A percentile compares a stretch with the other conserved stretches of the same genome.
phyloP scores from a whole-genome alignment of 1,140 invertebrate genomes.

The Drosophila melanogaster region DNA sequence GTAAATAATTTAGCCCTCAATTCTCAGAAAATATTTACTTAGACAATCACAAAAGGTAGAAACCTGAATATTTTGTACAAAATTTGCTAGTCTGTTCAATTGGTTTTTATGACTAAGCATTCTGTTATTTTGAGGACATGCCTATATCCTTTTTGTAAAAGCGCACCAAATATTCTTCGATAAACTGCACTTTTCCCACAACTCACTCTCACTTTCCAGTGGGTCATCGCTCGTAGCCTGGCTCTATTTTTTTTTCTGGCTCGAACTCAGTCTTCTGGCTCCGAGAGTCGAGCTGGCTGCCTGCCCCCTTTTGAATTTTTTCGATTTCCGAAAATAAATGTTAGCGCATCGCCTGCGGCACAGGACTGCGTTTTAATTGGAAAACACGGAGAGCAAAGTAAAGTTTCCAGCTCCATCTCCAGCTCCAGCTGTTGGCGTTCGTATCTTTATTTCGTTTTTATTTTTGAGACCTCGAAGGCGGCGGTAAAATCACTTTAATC shows the following conservation, averaged over 20 bases:
- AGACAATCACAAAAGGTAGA: too few species aligned
- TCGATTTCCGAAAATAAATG: constrained; percentile 83
- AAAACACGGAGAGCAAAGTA: constrained; percentile 46
- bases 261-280: constrained; percentile 3
- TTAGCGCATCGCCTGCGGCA: constrained; percentile 42
- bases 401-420: constrained; percentile 27
- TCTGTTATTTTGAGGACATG: too few species aligned
- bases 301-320: constrained; percentile 43
- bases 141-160: neutral
- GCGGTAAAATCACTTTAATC: constrained; percentile 75
- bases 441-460: constrained; percentile 10
- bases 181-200: constrained; percentile 5
- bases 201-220: constrained; percentile 63
- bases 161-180: constrained; percentile 30
- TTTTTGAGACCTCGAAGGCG: constrained; percentile 32
- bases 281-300: constrained; percentile 1
- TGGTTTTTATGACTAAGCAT: too few species aligned
- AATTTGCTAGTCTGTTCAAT: too few species aligned
- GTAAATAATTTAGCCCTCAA: too few species aligned
- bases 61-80: too few species aligned
- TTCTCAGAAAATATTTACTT: too few species aligned
- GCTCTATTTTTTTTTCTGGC: neutral
- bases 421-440: constrained; percentile 46
- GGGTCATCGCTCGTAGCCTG: constrained; percentile 6
- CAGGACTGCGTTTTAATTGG: constrained; percentile 80